phyloP scores from a whole-genome alignment of 2,797 vertebrate genomes.

The Okamejei kenojei region DNA sequence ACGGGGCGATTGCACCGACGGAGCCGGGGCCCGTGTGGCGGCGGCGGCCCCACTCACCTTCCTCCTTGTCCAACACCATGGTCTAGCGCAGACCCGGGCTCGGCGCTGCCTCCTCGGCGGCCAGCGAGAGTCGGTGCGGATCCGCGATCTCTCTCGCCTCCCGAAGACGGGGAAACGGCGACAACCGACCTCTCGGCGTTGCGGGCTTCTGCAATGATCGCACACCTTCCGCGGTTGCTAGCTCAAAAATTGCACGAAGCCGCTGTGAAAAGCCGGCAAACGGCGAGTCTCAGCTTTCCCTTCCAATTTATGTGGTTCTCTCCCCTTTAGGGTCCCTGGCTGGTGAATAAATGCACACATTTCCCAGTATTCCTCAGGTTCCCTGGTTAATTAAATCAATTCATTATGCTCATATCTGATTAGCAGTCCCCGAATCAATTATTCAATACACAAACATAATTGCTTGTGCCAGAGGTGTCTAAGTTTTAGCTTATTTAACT shows the following conservation, averaged over 20 bases:
- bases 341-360: conserved; percentile 82
- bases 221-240: neutral
- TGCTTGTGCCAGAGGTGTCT: conserved; percentile 99
- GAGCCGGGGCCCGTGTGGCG: too few species aligned
- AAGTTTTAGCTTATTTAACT: conserved; percentile 99
- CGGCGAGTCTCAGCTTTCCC: conserved; percentile 38
- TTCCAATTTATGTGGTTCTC: conserved; percentile 67
- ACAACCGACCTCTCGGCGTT: conserved; percentile 50
- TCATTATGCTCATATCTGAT: conserved; percentile 99
- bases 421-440: conserved; percentile 99
- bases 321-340: conserved; percentile 53
- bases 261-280: conserved; percentile 26
- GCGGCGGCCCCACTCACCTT: conserved; percentile 69
- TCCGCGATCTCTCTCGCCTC: conserved; percentile 39
- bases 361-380: conserved; percentile 97
- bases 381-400: conserved; percentile 99
- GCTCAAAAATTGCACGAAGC: conserved; percentile 2
- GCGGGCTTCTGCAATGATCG: neutral
- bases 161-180: conserved; percentile 52
- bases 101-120: conserved; percentile 83
- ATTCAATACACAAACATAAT: conserved; percentile 99
- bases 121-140: conserved; percentile 51
- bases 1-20: too few species aligned
- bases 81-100: conserved; percentile 81
- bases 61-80: conserved; percentile 99